Percentiles rank a stretch among this genome's conserved stretches.
Conservation (phyloP, 1,140 invertebrate species). For the Drosophila kepulauana region DNA sequence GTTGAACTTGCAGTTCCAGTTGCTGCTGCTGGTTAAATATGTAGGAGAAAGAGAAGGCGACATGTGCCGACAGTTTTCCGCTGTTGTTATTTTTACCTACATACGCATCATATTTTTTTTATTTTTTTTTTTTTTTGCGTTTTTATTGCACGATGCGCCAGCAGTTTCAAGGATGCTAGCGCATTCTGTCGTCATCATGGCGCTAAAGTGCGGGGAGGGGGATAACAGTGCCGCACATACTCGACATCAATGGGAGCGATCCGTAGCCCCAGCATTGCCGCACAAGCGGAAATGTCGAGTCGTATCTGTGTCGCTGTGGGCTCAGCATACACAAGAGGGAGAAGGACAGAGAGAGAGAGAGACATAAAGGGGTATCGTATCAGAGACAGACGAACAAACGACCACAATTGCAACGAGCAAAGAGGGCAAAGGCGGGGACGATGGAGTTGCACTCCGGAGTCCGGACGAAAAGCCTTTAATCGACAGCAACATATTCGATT, state of each 20-base stretch:
- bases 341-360: not conserved
- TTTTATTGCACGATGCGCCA: conserved; percentile 33
- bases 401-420: conserved; percentile 48
- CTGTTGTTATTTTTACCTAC: conserved; percentile 76
- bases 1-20: conserved; percentile 26
- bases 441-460: conserved; percentile 43
- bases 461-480: conserved; percentile 80
- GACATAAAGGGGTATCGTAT: not conserved
- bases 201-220: conserved; percentile 15
- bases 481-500: conserved; percentile 84
- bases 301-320: conserved; percentile 73
- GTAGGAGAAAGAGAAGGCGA: conserved; percentile 13
- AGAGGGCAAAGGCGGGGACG: too few species aligned
- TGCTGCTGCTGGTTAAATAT: not conserved
- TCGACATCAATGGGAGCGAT: conserved; percentile 72
- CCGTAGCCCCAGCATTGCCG: conserved; percentile 41
- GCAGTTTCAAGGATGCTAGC: conserved; percentile 64
- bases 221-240: conserved; percentile 9
- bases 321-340: conserved; percentile 28
- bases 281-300: conserved; percentile 78
- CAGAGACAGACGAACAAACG: conserved; percentile 53
- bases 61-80: conserved; percentile 64
- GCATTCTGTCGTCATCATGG: conserved; percentile 22
- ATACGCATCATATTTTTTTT: conserved; percentile 57
- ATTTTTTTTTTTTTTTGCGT: conserved; percentile 42